These are phyloP conservation scores for Euphydryas editha DNA, from an alignment of 2,888 invertebrate species.

Conservation along the genomic window DNA sequence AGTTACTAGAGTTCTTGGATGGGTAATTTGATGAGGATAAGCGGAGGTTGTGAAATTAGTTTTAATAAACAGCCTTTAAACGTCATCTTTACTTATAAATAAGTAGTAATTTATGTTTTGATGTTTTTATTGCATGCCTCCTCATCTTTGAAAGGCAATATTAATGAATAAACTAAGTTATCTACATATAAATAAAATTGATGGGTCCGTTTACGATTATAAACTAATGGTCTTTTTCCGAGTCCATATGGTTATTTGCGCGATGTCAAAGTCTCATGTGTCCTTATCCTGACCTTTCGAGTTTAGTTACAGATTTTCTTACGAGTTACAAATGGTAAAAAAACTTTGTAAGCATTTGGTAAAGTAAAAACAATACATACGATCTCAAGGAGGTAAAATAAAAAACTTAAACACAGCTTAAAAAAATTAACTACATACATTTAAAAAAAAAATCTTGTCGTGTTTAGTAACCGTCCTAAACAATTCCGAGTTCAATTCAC, in stretches of 20 bases:
- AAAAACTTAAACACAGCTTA: no score
- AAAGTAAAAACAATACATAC: no score
- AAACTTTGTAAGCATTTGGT: no score
- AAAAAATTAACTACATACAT: no score
- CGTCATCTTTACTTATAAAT: slow-evolving; percentile 10
- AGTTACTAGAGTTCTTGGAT: slow-evolving; percentile 56
- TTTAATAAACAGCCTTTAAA: slow-evolving; percentile 36
- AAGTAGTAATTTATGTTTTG: slow-evolving; percentile 19
- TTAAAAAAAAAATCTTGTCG: no score
- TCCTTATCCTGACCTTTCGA: no score
- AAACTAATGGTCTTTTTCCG: not conserved
- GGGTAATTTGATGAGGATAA: slow-evolving; percentile 58
- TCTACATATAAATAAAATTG: not conserved
- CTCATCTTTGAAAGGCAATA: slow-evolving; percentile 2
- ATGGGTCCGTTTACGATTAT: not conserved
- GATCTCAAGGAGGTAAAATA: no score
- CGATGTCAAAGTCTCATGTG: not conserved
- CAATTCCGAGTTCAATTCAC: no score
- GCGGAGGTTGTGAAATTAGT: slow-evolving; percentile 51
- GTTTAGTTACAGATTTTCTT: no score
- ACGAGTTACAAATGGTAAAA: no score
- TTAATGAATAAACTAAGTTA: slow-evolving; percentile 4
- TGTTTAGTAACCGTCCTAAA: no score
- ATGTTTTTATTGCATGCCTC: slow-evolving; percentile 21
- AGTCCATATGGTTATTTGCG: not conserved